phyloP scores from a whole-genome alignment of 2,113 vertebrate genomes.

The Montifringilla adamsi region DNA sequence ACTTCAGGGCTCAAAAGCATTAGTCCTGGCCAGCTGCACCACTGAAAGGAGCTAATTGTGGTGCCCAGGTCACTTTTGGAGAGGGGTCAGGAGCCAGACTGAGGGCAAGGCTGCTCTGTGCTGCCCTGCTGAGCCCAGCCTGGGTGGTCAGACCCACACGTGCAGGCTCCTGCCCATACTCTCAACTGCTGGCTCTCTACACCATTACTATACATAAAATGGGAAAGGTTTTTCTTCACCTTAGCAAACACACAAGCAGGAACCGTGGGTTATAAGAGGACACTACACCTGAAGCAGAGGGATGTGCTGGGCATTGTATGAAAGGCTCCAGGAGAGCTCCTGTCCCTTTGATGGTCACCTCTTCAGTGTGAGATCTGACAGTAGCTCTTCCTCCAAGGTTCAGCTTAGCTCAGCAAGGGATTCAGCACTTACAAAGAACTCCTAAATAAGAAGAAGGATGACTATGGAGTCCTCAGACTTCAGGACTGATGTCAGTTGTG shows the following conservation, averaged over 20 bases:
- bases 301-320: neutral
- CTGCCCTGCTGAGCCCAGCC: neutral
- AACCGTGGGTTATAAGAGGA: neutral
- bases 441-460: neutral
- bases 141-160: neutral
- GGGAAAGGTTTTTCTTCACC: neutral
- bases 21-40: neutral
- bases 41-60: neutral
- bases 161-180: neutral
- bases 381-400: neutral
- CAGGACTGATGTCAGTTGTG: neutral
- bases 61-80: neutral
- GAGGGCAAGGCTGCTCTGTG: neutral
- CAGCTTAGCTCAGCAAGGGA: neutral
- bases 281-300: neutral
- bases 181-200: rapidly evolving
- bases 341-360: neutral
- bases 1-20: neutral
- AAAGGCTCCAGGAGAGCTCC: neutral
- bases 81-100: neutral
- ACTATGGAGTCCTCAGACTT: neutral
- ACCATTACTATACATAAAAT: neutral
- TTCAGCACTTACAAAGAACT: neutral
- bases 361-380: neutral
- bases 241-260: neutral